Conservation (phyloP, 2,113 vertebrate genomes). For the Pantherophis guttatus region DNA sequence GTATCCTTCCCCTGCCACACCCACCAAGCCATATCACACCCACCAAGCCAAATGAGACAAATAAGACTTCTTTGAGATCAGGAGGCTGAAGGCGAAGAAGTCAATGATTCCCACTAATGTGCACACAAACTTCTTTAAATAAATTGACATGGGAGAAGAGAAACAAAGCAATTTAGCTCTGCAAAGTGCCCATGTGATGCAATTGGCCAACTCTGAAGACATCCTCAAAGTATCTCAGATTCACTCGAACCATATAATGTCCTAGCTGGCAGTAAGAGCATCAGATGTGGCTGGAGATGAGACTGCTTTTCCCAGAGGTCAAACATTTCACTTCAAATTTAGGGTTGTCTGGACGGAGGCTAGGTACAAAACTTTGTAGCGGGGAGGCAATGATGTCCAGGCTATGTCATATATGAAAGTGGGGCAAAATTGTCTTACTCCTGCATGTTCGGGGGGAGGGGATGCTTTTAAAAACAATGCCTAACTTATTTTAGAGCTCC, state of each 20-base stretch:
- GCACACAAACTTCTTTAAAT: not conserved
- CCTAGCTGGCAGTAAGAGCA: not conserved
- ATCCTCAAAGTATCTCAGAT: not conserved
- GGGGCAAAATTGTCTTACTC: not conserved
- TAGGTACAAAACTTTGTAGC: not conserved
- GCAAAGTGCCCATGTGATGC: not conserved
- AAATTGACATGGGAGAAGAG: not conserved
- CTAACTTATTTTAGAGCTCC: not conserved
- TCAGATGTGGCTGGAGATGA: not conserved
- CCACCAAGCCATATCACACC: too few species aligned
- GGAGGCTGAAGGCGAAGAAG: not conserved
- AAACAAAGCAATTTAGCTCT: not conserved
- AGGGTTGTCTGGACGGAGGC: not conserved
- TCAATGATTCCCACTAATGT: not conserved
- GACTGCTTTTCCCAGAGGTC: not conserved
- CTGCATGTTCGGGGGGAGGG: accelerated
- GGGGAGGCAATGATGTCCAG: not conserved
- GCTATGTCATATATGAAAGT: not conserved
- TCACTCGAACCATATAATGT: not conserved
- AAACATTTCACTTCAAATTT: not conserved
- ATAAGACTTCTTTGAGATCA: not conserved
- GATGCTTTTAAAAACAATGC: not conserved
- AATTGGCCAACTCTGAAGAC: not conserved
- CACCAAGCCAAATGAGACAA: not conserved
- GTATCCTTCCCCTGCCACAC: too few species aligned